phyloP scores from a whole-genome alignment of 2,888 invertebrate species.

The Melinaea marsaeus region DNA sequence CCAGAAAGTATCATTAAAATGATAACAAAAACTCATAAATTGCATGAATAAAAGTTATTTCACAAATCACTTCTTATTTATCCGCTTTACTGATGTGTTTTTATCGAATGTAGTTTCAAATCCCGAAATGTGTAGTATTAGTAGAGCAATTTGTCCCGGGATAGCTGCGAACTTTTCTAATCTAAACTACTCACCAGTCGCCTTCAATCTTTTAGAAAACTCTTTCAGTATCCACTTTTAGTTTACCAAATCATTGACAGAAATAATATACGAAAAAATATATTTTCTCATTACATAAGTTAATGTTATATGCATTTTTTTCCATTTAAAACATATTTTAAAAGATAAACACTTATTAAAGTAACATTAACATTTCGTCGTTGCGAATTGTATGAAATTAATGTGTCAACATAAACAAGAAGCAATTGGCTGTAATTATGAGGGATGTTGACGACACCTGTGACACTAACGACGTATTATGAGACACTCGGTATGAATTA shows the following conservation, averaged over 20 bases:
- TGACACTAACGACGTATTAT: constrained; percentile 37
- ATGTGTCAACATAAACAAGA: constrained; percentile 63
- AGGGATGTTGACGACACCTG: constrained; percentile 56
- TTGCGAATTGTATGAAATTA: constrained; percentile 3
- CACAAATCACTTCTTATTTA: constrained; percentile 31
- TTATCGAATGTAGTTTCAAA: constrained; percentile 49
- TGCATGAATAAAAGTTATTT: constrained; percentile 30
- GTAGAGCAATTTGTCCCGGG: constrained; percentile 70
- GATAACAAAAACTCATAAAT: constrained; percentile 35
- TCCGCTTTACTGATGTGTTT: constrained; percentile 38
- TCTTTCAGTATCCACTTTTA: constrained; percentile 38
- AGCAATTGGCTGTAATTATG: constrained; percentile 54
- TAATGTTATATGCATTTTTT: not conserved
- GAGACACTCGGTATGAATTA: constrained; percentile 27
- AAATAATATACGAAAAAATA: not conserved
- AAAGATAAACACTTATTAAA: not conserved
- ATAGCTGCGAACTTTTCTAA: constrained; percentile 70
- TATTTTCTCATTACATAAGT: not conserved
- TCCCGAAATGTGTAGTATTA: constrained; percentile 70
- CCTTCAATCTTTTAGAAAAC: constrained; percentile 59
- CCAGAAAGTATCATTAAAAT: constrained; percentile 23
- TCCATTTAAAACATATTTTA: not conserved
- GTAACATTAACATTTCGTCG: not conserved
- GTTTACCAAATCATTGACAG: constrained; percentile 27
- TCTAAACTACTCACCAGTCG: constrained; percentile 66